Evolutionary conservation across 2,113 vertebrate genomes (phyloP).

Genomic region (Chloropsis cyanopogon): DNA sequence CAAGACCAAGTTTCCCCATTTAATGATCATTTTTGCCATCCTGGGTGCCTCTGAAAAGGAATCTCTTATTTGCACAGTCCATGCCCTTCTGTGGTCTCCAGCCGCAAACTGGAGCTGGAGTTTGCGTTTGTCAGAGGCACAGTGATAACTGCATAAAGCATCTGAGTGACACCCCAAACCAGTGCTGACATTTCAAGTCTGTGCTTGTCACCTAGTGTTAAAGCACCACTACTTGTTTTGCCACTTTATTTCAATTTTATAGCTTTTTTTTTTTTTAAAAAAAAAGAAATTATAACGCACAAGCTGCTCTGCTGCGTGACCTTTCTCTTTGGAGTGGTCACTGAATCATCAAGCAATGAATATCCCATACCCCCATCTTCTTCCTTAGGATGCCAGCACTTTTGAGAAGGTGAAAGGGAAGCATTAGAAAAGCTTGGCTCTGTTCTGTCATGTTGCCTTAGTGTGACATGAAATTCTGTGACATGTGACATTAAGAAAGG

Average conservation of each 20-base stretch:
- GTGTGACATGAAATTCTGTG: slow-evolving; percentile 73
- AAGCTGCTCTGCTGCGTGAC: background rate
- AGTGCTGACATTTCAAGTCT: slow-evolving; percentile 37
- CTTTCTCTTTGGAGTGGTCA: background rate
- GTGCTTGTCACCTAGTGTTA: slow-evolving; percentile 4
- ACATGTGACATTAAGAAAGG: slow-evolving; percentile 82
- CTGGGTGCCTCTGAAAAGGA: background rate
- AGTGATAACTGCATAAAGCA: background rate
- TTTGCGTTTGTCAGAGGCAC: background rate
- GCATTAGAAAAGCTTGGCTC: slow-evolving; percentile 44
- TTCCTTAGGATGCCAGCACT: slow-evolving; percentile 42
- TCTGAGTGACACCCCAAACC: slow-evolving; percentile 26
- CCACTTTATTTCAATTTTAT: background rate
- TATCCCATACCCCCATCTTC: background rate
- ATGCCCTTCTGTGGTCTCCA: background rate
- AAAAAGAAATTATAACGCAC: background rate
- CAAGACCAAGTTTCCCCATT: background rate
- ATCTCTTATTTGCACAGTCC: background rate
- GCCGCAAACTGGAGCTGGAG: background rate
- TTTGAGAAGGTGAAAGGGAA: slow-evolving; percentile 24
- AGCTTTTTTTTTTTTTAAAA: background rate
- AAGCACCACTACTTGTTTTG: background rate
- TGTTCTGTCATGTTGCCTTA: slow-evolving; percentile 70
- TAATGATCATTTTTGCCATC: background rate
- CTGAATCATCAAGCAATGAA: background rate